Percentiles rank a stretch among this genome's conserved stretches.
These are phyloP conservation scores for Pteropus rufus DNA, from an alignment of 2,797 vertebrate species.

Conservation along the genomic window DNA sequence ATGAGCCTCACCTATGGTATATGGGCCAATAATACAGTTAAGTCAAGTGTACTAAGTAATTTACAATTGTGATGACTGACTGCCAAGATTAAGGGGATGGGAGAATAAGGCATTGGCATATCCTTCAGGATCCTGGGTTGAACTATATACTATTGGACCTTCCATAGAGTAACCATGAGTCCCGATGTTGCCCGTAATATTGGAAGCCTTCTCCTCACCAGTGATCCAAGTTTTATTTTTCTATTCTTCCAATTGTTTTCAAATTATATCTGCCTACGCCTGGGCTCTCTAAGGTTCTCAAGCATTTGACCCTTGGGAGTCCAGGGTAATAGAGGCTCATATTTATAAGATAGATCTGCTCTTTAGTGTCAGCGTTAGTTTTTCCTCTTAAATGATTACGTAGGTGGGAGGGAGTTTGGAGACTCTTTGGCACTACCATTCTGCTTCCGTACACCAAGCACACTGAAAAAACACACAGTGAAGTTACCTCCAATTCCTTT, in stretches of 20 bases:
- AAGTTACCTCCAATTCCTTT: slow-evolving; percentile 86
- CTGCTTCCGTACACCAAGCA: slow-evolving; percentile 11
- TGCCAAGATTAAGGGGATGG: too few relatives aligned
- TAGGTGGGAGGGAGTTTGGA: neutral
- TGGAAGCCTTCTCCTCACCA: neutral
- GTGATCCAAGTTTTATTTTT: neutral
- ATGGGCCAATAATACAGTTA: neutral
- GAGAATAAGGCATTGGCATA: neutral
- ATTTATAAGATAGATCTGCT: neutral
- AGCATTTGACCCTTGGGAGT: neutral
- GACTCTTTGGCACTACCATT: neutral
- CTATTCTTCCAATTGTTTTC: neutral
- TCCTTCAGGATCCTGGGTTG: neutral
- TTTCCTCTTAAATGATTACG: neutral
- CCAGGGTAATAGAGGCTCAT: neutral
- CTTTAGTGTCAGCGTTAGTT: neutral
- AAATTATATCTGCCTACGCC: neutral
- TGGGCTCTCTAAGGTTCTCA: neutral
- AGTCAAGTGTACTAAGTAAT: neutral
- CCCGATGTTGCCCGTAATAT: neutral
- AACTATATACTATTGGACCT: neutral
- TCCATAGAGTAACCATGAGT: neutral
- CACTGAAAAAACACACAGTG: slow-evolving; percentile 60
- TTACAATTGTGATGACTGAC: neutral
- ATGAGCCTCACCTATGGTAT: neutral